phyloP scores from a whole-genome alignment of 2,113 vertebrate genomes.

The Suricata suricatta region DNA sequence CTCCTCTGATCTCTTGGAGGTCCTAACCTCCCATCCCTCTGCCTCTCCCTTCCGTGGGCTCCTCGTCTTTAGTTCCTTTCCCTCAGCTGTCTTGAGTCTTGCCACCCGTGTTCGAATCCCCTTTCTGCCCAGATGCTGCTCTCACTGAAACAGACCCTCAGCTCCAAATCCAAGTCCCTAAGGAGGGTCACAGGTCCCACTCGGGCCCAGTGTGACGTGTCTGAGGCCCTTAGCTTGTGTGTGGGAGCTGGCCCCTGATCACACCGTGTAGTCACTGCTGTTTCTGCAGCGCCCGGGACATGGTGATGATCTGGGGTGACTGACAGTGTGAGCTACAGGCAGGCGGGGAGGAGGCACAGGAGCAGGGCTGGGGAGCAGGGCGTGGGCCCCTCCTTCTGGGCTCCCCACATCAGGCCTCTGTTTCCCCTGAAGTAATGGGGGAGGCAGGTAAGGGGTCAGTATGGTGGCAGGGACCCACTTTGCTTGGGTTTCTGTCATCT shows the following conservation, averaged over 20 bases:
- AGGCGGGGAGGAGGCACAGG: neutral
- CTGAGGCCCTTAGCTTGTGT: neutral
- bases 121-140: too few relatives aligned
- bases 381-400: fast-evolving
- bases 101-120: too few relatives aligned
- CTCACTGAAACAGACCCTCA: neutral
- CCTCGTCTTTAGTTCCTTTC: neutral
- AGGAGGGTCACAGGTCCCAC: fast-evolving
- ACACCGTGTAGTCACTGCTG: neutral
- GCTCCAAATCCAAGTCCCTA: neutral
- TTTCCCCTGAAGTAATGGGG: neutral
- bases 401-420: neutral
- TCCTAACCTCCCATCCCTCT: neutral
- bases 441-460: too few relatives aligned
- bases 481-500: neutral
- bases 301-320: fast-evolving
- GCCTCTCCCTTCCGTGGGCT: neutral
- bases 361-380: too few relatives aligned
- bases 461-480: too few relatives aligned
- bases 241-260: neutral
- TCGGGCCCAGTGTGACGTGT: neutral
- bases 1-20: neutral
- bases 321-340: neutral
- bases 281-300: neutral
- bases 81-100: neutral